These are phyloP conservation scores for Betta splendens DNA, from an alignment of 2,797 vertebrate genomes.

Conservation along the genomic window DNA sequence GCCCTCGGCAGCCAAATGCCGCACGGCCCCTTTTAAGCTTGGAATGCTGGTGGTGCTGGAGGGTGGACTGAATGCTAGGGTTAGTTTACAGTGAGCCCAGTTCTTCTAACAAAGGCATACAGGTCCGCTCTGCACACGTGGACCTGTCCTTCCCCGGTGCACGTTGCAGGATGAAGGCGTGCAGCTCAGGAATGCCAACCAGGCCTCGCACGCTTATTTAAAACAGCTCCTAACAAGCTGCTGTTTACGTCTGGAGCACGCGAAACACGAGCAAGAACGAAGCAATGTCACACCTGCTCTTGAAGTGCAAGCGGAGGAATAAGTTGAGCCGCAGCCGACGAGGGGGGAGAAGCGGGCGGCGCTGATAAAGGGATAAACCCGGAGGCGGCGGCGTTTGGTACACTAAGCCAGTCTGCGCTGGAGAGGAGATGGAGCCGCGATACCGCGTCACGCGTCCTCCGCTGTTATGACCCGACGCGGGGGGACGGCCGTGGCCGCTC, in stretches of 20 bases:
- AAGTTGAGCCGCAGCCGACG: conserved; percentile 27
- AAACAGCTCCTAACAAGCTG: conserved; percentile 24
- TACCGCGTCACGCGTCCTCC: conserved; percentile 39
- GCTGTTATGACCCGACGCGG: conserved; percentile 61
- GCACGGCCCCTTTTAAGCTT: not conserved
- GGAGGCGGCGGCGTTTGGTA: conserved; percentile 46
- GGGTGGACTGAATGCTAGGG: too few relatives aligned
- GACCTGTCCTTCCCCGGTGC: too few relatives aligned
- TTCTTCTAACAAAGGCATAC: too few relatives aligned
- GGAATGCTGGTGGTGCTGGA: not conserved
- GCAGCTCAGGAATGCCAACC: conserved; percentile 27
- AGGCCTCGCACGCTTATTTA: conserved; percentile 25
- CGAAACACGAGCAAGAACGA: conserved; percentile 4
- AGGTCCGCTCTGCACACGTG: too few relatives aligned
- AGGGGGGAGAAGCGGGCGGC: conserved; percentile 18
- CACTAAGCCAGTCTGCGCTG: conserved; percentile 34
- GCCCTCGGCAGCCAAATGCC: not conserved
- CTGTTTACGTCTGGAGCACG: conserved; percentile 28
- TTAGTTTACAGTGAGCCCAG: too few relatives aligned
- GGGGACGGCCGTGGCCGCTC: too few relatives aligned
- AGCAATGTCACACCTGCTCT: conserved; percentile 37
- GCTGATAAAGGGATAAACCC: conserved; percentile 59
- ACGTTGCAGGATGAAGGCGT: too few relatives aligned
- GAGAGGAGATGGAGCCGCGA: conserved; percentile 47
- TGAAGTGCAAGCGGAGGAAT: conserved; percentile 28